Base-by-base conservation (phyloP, 1,140 invertebrate genomes). In the Parapsyche elsis region DNA sequence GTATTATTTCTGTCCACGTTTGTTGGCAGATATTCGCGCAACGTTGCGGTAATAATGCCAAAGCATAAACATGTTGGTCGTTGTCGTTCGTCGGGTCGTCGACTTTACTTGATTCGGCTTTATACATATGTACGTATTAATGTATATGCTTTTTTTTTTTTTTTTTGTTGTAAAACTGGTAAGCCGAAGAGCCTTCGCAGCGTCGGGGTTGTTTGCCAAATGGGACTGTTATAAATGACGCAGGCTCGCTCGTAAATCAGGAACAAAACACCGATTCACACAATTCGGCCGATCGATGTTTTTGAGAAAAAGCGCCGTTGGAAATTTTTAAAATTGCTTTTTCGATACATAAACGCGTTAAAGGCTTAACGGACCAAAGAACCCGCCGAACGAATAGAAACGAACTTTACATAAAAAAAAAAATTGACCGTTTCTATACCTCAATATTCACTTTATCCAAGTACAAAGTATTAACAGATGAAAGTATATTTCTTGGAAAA, bases 171-270 rank as follows among this genome's bases (percentile, higher is more conserved):
- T 9, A 24, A 19, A 61, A 61, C 23, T 67, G 64, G 23, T 67
- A 12, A 12, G 64, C 49, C 21, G 64, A 67, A 24, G 45, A 75
- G 73, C 21, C 23, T 12, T 16, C 46, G 49, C 46, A 46, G 71
- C 38, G 30, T 16, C 71, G 71, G 21, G 49, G 45, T 49, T 75
- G 73, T 75, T 75, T 75, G 73, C 73, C 73, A 75, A 75, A 75
- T 75, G 73, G 73, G 73, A 49, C 73, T 57, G 73, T 75, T 75
- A 75, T 49, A 75, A 75, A 75, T 75, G 73, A 49, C 45, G 19
- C 21, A 9, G 49, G 45, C 44, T 9, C 23, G 44, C 14, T 57
- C 73, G 73, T 75, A 75, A 75, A 75, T 75, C 73, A 75, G 73
- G 14, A 24, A 46, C 73, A 24, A 75, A 57, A 75, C 73, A 26